Evolutionary conservation across 2,113 vertebrate species (phyloP).

Genomic region (Antechinus stuartii): DNA sequence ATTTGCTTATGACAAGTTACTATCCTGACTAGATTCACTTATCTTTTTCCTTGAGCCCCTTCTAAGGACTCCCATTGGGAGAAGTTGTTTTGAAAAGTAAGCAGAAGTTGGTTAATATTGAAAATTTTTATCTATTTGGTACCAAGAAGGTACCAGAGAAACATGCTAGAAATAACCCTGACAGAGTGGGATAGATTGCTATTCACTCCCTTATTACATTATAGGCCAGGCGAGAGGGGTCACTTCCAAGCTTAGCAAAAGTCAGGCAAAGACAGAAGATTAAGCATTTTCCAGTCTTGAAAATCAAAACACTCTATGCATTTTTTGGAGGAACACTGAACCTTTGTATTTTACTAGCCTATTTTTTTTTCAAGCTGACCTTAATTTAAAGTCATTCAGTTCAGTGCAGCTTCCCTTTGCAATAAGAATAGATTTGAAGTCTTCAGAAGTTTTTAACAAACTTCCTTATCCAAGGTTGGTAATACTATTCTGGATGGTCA

Average conservation of each 20-base stretch:
- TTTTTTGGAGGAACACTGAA: background rate
- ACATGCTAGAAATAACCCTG: background rate
- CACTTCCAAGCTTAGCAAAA: background rate
- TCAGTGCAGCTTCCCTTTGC: constrained; percentile 22
- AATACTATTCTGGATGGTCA: background rate
- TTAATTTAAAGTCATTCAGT: background rate
- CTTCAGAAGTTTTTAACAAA: background rate
- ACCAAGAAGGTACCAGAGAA: background rate
- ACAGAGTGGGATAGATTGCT: rapidly evolving
- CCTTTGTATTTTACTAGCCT: background rate
- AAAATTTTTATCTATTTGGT: background rate
- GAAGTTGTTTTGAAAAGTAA: background rate
- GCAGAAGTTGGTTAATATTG: background rate
- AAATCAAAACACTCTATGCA: background rate
- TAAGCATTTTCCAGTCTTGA: background rate
- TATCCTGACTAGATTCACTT: background rate
- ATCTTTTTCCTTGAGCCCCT: background rate
- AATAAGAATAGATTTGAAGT: background rate
- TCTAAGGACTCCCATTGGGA: background rate
- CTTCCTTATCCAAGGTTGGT: background rate
- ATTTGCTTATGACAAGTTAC: background rate
- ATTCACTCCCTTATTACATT: background rate
- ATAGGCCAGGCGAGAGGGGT: background rate
- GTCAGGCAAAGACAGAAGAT: background rate
- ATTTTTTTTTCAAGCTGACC: background rate